Conservation (phyloP, 2,888 invertebrate species). For the Helleia helle region DNA sequence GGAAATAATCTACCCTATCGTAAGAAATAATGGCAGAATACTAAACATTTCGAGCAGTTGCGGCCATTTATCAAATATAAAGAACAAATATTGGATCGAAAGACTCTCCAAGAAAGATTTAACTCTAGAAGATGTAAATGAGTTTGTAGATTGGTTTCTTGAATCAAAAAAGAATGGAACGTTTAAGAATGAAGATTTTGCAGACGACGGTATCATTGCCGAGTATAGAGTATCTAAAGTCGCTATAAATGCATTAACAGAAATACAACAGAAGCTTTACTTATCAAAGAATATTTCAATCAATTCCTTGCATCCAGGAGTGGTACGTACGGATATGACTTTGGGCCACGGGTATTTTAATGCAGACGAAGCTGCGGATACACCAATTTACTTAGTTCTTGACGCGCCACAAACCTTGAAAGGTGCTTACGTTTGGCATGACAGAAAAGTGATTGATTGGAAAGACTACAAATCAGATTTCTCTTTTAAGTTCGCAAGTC, state of each 20-base stretch:
- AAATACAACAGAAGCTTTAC: constrained; percentile 78
- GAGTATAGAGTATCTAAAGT: constrained; percentile 82
- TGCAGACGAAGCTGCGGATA: constrained; percentile 71
- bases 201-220: constrained; percentile 38
- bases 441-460: constrained; percentile 64
- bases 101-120: constrained; percentile 33
- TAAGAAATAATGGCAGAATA: constrained; percentile 78
- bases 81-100: constrained; percentile 51
- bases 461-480: constrained; percentile 13
- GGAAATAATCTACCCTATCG: constrained; percentile 77
- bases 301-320: constrained; percentile 82
- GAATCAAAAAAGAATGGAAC: constrained; percentile 27
- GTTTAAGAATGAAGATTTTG: constrained; percentile 24
- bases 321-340: constrained; percentile 85
- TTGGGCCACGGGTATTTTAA: constrained; percentile 72
- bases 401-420: constrained; percentile 57
- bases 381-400: constrained; percentile 67
- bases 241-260: constrained; percentile 78
- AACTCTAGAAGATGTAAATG: constrained; percentile 23
- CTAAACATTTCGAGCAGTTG: constrained; percentile 84
- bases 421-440: constrained; percentile 72
- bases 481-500: background rate
- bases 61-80: constrained; percentile 74
- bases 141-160: constrained; percentile 75
- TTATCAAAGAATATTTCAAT: constrained; percentile 67